A percentile compares a stretch with the other conserved stretches of the same genome.
phyloP scores from a whole-genome alignment of 2,888 invertebrate genomes.

The Conistra vaccinii region DNA sequence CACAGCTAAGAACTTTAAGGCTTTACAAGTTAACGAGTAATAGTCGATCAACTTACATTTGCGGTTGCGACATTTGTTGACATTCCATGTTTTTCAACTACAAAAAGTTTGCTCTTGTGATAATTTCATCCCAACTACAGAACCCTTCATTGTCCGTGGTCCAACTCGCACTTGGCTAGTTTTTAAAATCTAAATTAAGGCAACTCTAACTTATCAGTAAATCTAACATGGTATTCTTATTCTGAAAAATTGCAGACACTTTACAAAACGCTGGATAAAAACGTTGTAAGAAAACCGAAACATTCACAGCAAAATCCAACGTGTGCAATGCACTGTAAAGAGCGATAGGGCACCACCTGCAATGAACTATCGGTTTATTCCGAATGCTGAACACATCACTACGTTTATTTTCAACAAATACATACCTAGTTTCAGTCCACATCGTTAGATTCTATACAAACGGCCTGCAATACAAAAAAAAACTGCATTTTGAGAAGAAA shows the following conservation, averaged over 20 bases:
- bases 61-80: too few relatives aligned
- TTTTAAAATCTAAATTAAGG: too few relatives aligned
- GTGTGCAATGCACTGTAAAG: constrained; percentile 48
- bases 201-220: neutral
- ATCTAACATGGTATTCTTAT: neutral
- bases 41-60: too few relatives aligned
- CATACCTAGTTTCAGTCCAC: neutral
- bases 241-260: neutral
- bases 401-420: constrained; percentile 27
- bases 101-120: too few relatives aligned
- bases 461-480: neutral
- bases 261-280: constrained; percentile 12
- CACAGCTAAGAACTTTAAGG: too few relatives aligned
- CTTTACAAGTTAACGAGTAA: too few relatives aligned
- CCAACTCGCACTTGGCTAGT: too few relatives aligned
- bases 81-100: too few relatives aligned
- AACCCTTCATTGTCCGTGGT: too few relatives aligned
- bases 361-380: constrained; percentile 40
- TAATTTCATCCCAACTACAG: too few relatives aligned
- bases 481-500: neutral
- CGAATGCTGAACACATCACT: constrained; percentile 33
- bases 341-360: constrained; percentile 51
- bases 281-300: constrained; percentile 21
- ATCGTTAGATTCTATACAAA: neutral
- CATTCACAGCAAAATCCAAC: constrained; percentile 22